phyloP scores from a whole-genome alignment of 2,888 invertebrate species.

The Oegoconia quadripuncta region DNA sequence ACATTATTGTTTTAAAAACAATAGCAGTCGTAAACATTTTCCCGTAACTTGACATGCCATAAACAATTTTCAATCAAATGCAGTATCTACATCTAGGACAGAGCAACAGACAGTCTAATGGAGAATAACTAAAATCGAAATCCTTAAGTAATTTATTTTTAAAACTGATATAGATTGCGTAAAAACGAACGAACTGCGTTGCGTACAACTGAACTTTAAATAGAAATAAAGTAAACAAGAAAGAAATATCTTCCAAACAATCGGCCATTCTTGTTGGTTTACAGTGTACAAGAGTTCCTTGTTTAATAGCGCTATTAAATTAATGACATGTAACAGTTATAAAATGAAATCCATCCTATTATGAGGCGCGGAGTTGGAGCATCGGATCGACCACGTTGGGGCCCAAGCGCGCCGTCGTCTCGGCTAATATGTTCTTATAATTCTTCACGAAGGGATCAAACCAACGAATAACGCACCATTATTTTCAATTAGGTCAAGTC shows the following conservation, averaged over 20 bases:
- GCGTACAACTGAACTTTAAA: constrained; percentile 22
- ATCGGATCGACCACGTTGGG: constrained; percentile 11
- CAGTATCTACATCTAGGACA: not conserved
- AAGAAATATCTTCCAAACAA: constrained; percentile 29
- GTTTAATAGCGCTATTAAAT: constrained; percentile 52
- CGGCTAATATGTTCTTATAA: constrained; percentile 57
- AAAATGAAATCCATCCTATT: constrained; percentile 44
- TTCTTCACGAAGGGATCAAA: constrained; percentile 51
- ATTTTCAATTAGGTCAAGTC: constrained; percentile 77
- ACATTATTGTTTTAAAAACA: not conserved
- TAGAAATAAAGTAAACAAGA: constrained; percentile 28
- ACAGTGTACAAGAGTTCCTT: constrained; percentile 39
- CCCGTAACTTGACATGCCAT: not conserved
- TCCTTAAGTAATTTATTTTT: constrained; percentile 13
- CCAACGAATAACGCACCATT: constrained; percentile 69
- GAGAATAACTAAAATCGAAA: constrained; percentile 4
- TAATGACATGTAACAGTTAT: constrained; percentile 57
- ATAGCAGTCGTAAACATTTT: constrained; percentile 4
- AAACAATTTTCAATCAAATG: not conserved
- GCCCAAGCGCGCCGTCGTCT: constrained; percentile 32
- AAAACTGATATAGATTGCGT: constrained; percentile 12
- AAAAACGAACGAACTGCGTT: constrained; percentile 13
- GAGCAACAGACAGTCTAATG: not conserved
- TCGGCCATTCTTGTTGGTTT: constrained; percentile 27
- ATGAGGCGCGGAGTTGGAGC: constrained; percentile 26